Conservation (phyloP, 1,140 invertebrate species). For the Odontomachus brunneus region DNA sequence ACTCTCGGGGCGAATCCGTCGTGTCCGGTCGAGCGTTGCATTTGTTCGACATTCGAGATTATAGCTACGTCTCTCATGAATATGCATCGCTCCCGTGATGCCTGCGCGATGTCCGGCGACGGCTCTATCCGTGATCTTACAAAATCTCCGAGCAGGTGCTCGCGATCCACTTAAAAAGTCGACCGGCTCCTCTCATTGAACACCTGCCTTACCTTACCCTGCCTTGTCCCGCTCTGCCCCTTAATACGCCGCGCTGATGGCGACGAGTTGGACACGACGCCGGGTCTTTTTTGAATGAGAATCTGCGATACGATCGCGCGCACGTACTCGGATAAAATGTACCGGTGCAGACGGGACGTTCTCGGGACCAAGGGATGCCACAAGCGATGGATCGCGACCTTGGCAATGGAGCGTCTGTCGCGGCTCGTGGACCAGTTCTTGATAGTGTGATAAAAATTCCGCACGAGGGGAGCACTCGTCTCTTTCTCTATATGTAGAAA, state of each 20-base stretch:
- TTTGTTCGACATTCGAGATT: slow-evolving; percentile 17
- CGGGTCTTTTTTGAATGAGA: slow-evolving; percentile 18
- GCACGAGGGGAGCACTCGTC: not conserved
- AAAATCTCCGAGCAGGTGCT: slow-evolving; percentile 68
- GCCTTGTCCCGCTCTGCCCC: too few species aligned
- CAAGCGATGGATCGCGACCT: slow-evolving; percentile 4
- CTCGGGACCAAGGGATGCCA: not conserved
- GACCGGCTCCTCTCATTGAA: slow-evolving; percentile 36
- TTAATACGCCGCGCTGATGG: slow-evolving; percentile 38
- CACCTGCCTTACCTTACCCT: slow-evolving; percentile 49
- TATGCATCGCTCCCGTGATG: slow-evolving; percentile 30
- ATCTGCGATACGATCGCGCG: slow-evolving; percentile 35
- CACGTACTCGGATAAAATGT: not conserved
- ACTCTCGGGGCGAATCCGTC: not conserved
- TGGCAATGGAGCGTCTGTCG: slow-evolving; percentile 6
- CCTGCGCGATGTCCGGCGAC: not conserved
- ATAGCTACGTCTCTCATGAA: slow-evolving; percentile 26
- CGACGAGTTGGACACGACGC: not conserved
- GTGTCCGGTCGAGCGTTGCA: not conserved
- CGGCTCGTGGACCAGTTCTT: not conserved
- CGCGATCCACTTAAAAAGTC: slow-evolving; percentile 30
- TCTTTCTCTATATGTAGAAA: not conserved
- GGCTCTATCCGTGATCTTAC: slow-evolving; percentile 39
- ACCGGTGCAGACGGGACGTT: not conserved
- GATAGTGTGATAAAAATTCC: slow-evolving; percentile 4